Conservation (phyloP, 2,797 vertebrate species). For the Acipenser oxyrinchus region DNA sequence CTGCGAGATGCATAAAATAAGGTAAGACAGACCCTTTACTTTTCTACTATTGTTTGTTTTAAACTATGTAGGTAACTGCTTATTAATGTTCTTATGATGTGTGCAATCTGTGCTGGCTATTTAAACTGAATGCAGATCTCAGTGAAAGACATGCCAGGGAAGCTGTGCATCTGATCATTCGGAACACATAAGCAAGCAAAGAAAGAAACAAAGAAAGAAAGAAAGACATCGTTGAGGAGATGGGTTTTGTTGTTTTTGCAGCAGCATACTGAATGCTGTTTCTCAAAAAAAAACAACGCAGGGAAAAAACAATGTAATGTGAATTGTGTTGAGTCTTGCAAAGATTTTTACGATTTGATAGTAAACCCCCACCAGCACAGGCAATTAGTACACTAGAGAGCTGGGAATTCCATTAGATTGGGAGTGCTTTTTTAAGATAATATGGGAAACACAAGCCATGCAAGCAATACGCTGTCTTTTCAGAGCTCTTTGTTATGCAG, state of each 20-base stretch:
- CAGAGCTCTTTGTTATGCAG: slow-evolving; percentile 1
- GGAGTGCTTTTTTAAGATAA: background rate
- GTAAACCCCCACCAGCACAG: background rate
- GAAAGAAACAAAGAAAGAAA: slow-evolving; percentile 17
- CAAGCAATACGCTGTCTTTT: background rate
- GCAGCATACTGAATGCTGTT: background rate
- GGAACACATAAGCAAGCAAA: slow-evolving; percentile 63
- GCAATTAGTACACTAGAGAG: slow-evolving; percentile 3
- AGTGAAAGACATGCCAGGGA: slow-evolving; percentile 46
- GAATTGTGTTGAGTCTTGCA: background rate
- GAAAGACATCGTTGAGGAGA: background rate
- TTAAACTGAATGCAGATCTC: slow-evolving; percentile 46
- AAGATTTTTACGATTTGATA: slow-evolving; percentile 7
- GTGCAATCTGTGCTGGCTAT: slow-evolving; percentile 47
- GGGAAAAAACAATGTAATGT: background rate
- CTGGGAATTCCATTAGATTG: background rate
- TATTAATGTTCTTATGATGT: slow-evolving; percentile 40
- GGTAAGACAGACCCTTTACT: slow-evolving; percentile 70
- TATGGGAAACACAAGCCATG: slow-evolving; percentile 4
- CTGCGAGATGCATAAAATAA: slow-evolving; percentile 79
- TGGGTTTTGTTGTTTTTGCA: background rate
- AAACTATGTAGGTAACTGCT: slow-evolving; percentile 21
- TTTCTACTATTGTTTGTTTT: slow-evolving; percentile 25
- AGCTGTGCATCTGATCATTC: slow-evolving; percentile 44
- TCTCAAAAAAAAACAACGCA: background rate